phyloP scores from a whole-genome alignment of 2,888 invertebrate genomes.

The Melitaea athalia region DNA sequence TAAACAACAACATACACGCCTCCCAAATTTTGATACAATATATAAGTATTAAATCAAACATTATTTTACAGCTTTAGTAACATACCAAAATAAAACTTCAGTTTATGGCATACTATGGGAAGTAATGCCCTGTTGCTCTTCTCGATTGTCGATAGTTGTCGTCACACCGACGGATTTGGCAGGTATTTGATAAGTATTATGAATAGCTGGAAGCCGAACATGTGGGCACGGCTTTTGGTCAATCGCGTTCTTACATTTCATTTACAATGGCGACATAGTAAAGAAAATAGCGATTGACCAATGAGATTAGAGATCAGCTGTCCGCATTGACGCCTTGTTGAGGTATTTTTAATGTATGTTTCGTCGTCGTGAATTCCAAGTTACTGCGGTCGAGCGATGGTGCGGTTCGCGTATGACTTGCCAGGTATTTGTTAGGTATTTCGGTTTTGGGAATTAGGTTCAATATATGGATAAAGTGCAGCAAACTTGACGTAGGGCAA shows the following conservation, averaged over 20 bases:
- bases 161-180: conserved; percentile 80
- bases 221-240: conserved; percentile 51
- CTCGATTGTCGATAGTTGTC: conserved; percentile 75
- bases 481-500: conserved; percentile 21
- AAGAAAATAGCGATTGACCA: conserved; percentile 51
- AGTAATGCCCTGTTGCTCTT: conserved; percentile 69
- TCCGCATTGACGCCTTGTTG: conserved; percentile 60
- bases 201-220: conserved; percentile 59
- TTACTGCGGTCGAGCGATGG: conserved; percentile 48
- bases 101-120: conserved; percentile 77
- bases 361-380: conserved; percentile 58
- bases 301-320: conserved; percentile 53
- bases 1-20: conserved; percentile 46
- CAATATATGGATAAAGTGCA: conserved; percentile 6
- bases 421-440: conserved; percentile 77
- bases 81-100: conserved; percentile 78
- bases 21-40: conserved; percentile 50
- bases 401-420: conserved; percentile 55
- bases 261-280: conserved; percentile 31
- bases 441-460: conserved; percentile 35
- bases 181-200: conserved; percentile 82
- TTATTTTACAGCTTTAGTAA: conserved; percentile 79
- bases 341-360: conserved; percentile 73
- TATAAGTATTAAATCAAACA: conserved; percentile 78
- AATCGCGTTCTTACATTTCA: conserved; percentile 39